Base-by-base conservation (phyloP, 2,797 vertebrate genomes). In the Morelia viridis region DNA sequence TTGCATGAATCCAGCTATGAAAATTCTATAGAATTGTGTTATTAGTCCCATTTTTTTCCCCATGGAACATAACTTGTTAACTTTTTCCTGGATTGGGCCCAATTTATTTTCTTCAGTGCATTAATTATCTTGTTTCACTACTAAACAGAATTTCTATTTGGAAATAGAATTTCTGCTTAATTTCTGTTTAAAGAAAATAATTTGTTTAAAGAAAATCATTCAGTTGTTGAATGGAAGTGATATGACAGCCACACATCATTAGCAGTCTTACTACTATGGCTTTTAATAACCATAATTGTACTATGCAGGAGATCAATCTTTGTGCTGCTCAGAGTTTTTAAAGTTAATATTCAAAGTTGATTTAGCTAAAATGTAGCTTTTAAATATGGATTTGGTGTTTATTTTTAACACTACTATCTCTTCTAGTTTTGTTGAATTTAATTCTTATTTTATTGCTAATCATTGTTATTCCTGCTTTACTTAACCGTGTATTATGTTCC, bases 271-370 rank as follows among this genome's bases (percentile, higher is more conserved):
- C 50, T 85, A 62, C 46, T 91, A 56, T 68, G 83, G 35, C 53
- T 87, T 76, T n/a, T 60, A 71, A 46, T 87, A 46, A 24, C 31
- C 28, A 68, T 46, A 91, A 26, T 58, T 87, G 57, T 87, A 87
- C 26, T 46, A 13, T 83, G 57, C 31, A 87, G 83, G 83, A 90
- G 56, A 50, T 84, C 26, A 90, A 46, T 46, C 57, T 9, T 19
- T 31, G n/a, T 71, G 50, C 10, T 57, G 60, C 31, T n/a, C 58
- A 62, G 26, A 64, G 41, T 62, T 88, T 76, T 64, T 62, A 62
- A 64, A 88, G 50, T 91, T 92, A 64, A 83, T 35, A 88, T 83
- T 46, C 24, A 62, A 26, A 88, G 76, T 80, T 80, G 35, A 46
- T 80, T 80, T 80, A 80, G 41, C 71, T 80, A 80, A 80, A 80